Conservation (phyloP, 1,140 invertebrate genomes). For the Halictus rubicundus region DNA sequence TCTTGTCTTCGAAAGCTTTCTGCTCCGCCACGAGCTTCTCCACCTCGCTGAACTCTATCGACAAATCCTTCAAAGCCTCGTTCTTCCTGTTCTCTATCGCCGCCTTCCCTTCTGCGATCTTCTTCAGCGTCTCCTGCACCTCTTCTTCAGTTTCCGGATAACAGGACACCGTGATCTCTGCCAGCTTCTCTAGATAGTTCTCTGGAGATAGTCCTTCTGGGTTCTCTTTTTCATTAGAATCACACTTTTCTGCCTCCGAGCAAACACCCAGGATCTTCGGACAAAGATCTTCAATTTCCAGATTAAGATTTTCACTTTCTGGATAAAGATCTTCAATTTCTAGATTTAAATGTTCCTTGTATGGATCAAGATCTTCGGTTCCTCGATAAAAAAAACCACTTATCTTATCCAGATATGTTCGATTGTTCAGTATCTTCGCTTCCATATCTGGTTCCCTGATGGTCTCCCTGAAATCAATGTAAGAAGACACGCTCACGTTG, state of each 20-base stretch:
- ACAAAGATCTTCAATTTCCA: too few relatives aligned
- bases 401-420: fast-evolving
- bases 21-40: slow-evolving; percentile 41
- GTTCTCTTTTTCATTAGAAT: background rate
- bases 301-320: background rate
- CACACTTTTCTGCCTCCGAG: background rate
- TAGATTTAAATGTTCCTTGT: too few relatives aligned
- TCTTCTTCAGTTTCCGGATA: slow-evolving; percentile 47
- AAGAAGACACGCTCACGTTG: slow-evolving; percentile 5
- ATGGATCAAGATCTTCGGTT: background rate
- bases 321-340: too few relatives aligned
- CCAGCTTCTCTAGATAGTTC: slow-evolving; percentile 44
- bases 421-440: background rate
- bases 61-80: slow-evolving; percentile 58
- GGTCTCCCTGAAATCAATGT: slow-evolving; percentile 18
- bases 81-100: slow-evolving; percentile 65
- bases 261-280: background rate
- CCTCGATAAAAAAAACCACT: background rate
- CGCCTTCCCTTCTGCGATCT: slow-evolving; percentile 62
- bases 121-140: slow-evolving; percentile 44
- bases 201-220: background rate
- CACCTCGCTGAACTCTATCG: slow-evolving; percentile 58
- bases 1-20: background rate
- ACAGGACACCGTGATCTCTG: slow-evolving; percentile 26
- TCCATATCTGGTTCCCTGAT: slow-evolving; percentile 7